phyloP scores from a whole-genome alignment of 2,888 invertebrate species.

The Balanococcus diminutus region DNA sequence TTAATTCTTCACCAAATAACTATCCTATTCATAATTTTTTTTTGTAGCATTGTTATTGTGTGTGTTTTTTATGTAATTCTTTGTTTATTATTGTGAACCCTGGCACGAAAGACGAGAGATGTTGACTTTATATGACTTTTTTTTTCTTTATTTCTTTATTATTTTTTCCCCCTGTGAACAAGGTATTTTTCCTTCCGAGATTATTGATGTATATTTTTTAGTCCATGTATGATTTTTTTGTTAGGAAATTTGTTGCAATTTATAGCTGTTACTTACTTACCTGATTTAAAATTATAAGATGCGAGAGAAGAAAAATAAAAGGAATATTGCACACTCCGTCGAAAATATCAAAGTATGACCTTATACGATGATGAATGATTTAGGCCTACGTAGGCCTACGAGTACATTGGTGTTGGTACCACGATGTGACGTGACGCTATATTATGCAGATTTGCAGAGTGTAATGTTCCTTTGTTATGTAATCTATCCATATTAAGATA shows the following conservation, averaged over 20 bases:
- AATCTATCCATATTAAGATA: conserved; percentile 9
- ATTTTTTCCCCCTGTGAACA: too few relatives aligned
- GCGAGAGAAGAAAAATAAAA: background rate
- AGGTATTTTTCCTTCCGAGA: background rate
- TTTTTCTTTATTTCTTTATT: background rate
- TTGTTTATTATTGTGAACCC: conserved; percentile 6
- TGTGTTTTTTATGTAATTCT: conserved; percentile 33
- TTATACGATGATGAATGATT: background rate
- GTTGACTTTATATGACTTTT: background rate
- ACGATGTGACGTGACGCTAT: too few relatives aligned
- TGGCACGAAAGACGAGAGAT: background rate
- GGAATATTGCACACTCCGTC: background rate
- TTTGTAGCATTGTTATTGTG: conserved; percentile 37
- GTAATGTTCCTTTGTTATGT: conserved; percentile 11
- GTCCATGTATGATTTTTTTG: background rate
- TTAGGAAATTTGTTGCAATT: conserved; percentile 6
- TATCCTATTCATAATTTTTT: conserved; percentile 34
- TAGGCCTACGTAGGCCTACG: background rate
- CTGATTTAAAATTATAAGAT: conserved; percentile 2
- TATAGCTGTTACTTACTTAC: conserved; percentile 20
- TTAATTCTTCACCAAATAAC: conserved; percentile 47
- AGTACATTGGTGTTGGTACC: background rate
- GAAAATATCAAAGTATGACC: background rate
- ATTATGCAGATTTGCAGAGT: background rate
- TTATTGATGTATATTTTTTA: background rate